These are phyloP conservation scores for Melipona beecheii DNA, from an alignment of 2,888 invertebrate species.

Conservation along the genomic window DNA sequence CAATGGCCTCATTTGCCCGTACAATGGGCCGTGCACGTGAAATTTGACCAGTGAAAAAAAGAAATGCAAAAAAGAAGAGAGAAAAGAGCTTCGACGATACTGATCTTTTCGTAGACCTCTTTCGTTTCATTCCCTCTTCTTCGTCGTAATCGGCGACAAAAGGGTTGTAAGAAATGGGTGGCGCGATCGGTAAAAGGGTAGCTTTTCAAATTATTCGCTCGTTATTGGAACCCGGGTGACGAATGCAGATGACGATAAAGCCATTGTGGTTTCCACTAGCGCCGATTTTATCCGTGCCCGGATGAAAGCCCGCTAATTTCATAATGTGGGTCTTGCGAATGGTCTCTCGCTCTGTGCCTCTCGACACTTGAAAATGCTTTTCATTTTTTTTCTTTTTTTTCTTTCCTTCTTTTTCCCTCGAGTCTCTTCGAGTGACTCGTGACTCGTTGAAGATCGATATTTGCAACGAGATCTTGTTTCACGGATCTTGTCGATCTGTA, in stretches of 20 bases:
- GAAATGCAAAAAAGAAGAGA: conserved; percentile 8
- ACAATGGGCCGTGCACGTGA: conserved; percentile 58
- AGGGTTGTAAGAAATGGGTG: conserved; percentile 13
- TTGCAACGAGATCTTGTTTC: background rate
- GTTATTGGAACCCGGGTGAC: conserved; percentile 15
- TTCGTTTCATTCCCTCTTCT: conserved; percentile 33
- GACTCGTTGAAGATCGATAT: background rate
- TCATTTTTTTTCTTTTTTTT: no score
- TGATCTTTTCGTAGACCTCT: conserved; percentile 57
- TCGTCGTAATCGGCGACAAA: background rate
- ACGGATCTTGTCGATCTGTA: background rate
- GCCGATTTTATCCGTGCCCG: conserved; percentile 15
- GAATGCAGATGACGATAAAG: conserved; percentile 40
- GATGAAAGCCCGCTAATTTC: conserved; percentile 31
- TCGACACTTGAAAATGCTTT: conserved; percentile 25
- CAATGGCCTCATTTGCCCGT: conserved; percentile 64
- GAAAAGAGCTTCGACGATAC: conserved; percentile 60
- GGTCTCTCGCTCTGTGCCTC: conserved; percentile 9
- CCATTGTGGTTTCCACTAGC: conserved; percentile 25
- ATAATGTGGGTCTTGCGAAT: conserved; percentile 17
- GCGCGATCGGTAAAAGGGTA: background rate
- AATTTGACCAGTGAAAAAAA: background rate
- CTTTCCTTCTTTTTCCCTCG: no score
- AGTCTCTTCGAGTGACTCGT: background rate
- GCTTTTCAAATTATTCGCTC: conserved; percentile 11